Evolutionary conservation across 2,797 vertebrate genomes (phyloP), one percentile per base, ranked within the genome.

Genomic region (Mionectes olivaceus): DNA sequence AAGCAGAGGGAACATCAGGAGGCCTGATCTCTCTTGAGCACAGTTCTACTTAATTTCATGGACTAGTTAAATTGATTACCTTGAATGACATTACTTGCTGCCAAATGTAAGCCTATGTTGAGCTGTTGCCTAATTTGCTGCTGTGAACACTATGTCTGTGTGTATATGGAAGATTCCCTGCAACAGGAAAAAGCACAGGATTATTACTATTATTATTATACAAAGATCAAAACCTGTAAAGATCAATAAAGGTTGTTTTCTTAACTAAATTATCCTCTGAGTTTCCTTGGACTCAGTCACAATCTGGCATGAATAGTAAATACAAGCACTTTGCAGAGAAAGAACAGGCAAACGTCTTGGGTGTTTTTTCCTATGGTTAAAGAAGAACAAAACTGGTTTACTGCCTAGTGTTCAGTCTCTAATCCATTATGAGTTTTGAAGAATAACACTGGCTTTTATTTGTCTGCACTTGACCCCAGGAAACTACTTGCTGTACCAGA

Each of bases 101-200:
- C 22, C 27, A 24, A 49, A 43, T 10, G 8, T 23, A 79, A 52
- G 32, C n/a, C 32, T 55, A 0, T 7, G 10, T 28, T 43, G 46
- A 74, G 30, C 11, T 41, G 33, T 21, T 77, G 52, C 49, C 67
- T 68, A 11, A 83, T 80, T 82, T 70, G 17, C 52, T 60, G 13
- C 30, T 57, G 8, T n/a, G 35, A 73, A 21, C 10, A 10, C 5
- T 15, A 1, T 22, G 3, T n/a, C 16, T 4, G 0, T 57, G 30
- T 35, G 3, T n/a, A 7, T 47, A 7, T 11, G 13, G 49, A 35
- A 76, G 17, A 11, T 90, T 75, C 30, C 25, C 23, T 44, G 64
- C 28, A 89, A 57, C 11, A 33, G 27, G 18, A 55, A 83, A 57
- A 73, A 35, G 5, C 4, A 18, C 53, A 81, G 57, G 4, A 47